Percentiles rank a stretch among this genome's conserved stretches.
Evolutionary conservation across 2,888 invertebrate genomes (phyloP).

Genomic region (Trachelus iudaicus): DNA sequence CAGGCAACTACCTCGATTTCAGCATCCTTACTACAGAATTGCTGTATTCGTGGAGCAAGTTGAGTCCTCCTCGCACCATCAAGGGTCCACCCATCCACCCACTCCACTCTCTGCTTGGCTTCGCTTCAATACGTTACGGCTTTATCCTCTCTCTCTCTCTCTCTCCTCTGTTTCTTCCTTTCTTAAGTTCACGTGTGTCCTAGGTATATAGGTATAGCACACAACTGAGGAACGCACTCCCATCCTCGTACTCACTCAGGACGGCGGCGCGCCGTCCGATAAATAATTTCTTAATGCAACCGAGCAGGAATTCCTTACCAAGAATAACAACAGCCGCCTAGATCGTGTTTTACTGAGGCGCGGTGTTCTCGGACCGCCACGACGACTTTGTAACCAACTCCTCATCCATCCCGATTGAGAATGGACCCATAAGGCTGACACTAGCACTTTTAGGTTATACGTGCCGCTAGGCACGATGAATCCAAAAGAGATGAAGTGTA

Average conservation of each 20-base stretch:
- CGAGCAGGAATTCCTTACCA: slow-evolving; percentile 5
- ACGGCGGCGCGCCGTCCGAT: neutral
- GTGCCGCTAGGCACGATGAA: too few relatives aligned
- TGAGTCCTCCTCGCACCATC: neutral
- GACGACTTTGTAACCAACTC: neutral
- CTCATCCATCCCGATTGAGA: neutral
- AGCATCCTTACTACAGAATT: neutral
- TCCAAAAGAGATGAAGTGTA: neutral
- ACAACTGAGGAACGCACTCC: neutral
- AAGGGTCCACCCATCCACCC: neutral
- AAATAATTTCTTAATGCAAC: slow-evolving; percentile 8
- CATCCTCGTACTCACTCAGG: neutral
- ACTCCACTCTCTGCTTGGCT: neutral
- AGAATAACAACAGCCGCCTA: slow-evolving; percentile 7
- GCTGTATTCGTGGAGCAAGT: neutral
- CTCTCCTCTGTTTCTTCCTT: neutral
- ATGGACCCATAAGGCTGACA: neutral
- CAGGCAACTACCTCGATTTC: neutral
- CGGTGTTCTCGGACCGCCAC: slow-evolving; percentile 2
- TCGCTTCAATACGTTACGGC: neutral
- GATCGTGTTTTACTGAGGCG: slow-evolving; percentile 3
- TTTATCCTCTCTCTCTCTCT: neutral
- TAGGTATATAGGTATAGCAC: neutral
- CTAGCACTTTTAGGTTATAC: neutral
- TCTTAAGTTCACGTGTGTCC: neutral